phyloP scores from a whole-genome alignment of 2,888 invertebrate genomes.

The Chrysotoxum bicinctum region DNA sequence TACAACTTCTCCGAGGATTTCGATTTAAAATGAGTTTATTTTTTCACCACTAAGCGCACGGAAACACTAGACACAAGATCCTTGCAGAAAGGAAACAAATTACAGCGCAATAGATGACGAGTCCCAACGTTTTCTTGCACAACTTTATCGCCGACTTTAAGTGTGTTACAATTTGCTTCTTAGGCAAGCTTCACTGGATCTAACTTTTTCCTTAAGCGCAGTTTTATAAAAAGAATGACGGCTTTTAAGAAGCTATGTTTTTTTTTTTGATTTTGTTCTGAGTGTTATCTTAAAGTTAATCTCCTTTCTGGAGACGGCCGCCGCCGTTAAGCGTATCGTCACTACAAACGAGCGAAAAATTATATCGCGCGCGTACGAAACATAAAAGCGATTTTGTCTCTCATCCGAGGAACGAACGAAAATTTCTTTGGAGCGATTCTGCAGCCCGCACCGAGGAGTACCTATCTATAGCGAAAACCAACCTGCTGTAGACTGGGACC shows the following conservation, averaged over 20 bases:
- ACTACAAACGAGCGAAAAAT: conserved; percentile 70
- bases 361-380: conserved; percentile 66
- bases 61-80: background rate
- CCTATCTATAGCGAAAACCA: conserved; percentile 67
- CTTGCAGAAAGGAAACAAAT: background rate
- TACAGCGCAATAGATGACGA: background rate
- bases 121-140: background rate
- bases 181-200: conserved; percentile 4
- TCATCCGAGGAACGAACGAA: conserved; percentile 36
- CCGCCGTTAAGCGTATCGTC: conserved; percentile 68
- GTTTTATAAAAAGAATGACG: conserved; percentile 14
- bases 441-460: conserved; percentile 56
- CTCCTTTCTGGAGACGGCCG: conserved; percentile 65
- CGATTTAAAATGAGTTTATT: background rate
- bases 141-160: conserved; percentile 14
- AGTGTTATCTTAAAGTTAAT: conserved; percentile 65
- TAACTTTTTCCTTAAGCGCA: background rate
- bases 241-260: conserved; percentile 8
- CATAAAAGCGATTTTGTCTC: conserved; percentile 59
- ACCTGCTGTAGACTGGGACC: conserved; percentile 67
- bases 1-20: background rate
- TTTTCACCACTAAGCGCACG: background rate
- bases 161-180: conserved; percentile 38
- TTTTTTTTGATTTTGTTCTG: background rate
- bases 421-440: conserved; percentile 52